Percentiles rank a stretch among this genome's conserved stretches.
Conservation (phyloP, 2,888 invertebrate species). For the Linnaemya vulpina region DNA sequence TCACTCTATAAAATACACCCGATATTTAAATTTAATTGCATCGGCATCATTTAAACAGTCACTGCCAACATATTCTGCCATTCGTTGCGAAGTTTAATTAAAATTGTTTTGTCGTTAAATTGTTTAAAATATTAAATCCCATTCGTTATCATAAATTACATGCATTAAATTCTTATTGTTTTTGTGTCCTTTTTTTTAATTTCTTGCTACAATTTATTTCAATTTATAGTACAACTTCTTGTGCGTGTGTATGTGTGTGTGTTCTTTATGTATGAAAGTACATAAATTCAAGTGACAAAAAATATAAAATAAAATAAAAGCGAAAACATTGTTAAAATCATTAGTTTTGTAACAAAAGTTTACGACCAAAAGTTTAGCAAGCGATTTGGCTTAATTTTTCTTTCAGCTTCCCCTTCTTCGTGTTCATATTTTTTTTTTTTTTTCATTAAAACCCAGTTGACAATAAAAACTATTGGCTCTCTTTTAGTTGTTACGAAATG, state of each 20-base stretch:
- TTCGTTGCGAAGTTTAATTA: conserved; percentile 53
- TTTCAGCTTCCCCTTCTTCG: neutral
- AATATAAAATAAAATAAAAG: neutral
- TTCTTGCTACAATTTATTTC: conserved; percentile 51
- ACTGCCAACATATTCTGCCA: conserved; percentile 2
- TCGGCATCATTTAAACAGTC: neutral
- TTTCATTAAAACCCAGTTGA: conserved; percentile 33
- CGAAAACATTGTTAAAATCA: conserved; percentile 34
- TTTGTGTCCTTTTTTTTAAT: conserved; percentile 1
- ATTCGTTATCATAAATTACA: conserved; percentile 67
- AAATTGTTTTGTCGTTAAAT: conserved; percentile 50
- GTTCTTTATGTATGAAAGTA: conserved; percentile 13
- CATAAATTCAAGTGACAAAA: conserved; percentile 22
- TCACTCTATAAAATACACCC: too few species aligned
- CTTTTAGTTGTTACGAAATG: neutral
- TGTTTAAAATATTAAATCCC: conserved; percentile 64
- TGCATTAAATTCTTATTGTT: conserved; percentile 46
- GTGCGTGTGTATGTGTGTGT: too few species aligned
- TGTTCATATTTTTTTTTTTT: neutral
- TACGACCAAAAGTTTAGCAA: conserved; percentile 64
- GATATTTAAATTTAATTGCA: neutral
- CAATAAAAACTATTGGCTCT: conserved; percentile 37
- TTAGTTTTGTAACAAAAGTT: conserved; percentile 67
- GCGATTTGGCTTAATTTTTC: conserved; percentile 52
- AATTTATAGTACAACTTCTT: conserved; percentile 52